phyloP scores from a whole-genome alignment of 2,888 invertebrate genomes.

The Gryllus longicercus region DNA sequence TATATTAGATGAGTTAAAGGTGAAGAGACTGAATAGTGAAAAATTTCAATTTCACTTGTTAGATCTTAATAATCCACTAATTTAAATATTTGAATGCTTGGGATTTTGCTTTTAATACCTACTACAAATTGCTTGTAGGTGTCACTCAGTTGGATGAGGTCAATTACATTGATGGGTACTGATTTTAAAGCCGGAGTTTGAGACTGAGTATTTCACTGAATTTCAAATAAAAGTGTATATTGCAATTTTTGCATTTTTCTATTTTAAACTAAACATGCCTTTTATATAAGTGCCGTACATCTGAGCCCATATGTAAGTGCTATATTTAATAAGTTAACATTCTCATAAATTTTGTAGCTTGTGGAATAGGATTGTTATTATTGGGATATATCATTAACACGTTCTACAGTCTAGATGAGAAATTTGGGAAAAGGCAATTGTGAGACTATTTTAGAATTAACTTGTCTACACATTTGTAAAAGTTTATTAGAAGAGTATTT shows the following conservation, averaged over 20 bases:
- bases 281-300: background rate
- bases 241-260: background rate
- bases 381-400: too few species aligned
- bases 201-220: constrained; percentile 17
- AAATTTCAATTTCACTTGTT: background rate
- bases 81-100: background rate
- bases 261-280: background rate
- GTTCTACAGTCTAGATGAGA: too few species aligned
- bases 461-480: too few species aligned
- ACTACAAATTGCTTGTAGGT: background rate
- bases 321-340: too few species aligned
- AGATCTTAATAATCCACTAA: background rate
- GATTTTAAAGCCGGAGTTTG: background rate
- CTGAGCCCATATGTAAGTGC: too few species aligned
- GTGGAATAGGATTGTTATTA: too few species aligned
- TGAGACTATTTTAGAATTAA: too few species aligned
- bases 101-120: background rate
- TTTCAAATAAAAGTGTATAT: constrained; percentile 17
- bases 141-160: constrained; percentile 3
- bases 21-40: constrained; percentile 9
- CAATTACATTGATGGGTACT: background rate
- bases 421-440: too few species aligned
- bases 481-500: too few species aligned
- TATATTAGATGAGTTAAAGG: background rate
- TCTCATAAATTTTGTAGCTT: too few species aligned